phyloP scores from a whole-genome alignment of 2,113 vertebrate genomes.

The Chlamydotis undulata region DNA sequence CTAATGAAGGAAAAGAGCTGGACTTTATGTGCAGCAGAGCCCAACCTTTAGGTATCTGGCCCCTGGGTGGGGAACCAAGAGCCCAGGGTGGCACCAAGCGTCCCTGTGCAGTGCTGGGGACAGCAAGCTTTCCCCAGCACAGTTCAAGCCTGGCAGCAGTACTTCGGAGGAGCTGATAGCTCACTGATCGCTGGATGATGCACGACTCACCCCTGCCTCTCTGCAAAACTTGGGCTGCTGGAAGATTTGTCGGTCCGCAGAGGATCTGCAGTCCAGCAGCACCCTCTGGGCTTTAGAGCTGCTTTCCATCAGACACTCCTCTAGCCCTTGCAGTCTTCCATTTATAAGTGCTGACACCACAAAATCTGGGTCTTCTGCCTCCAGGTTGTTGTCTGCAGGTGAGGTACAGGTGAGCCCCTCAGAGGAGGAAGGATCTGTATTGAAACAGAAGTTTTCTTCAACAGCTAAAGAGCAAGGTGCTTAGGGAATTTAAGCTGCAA shows the following conservation, averaged over 20 bases:
- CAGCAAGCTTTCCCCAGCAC: neutral
- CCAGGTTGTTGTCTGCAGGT: neutral
- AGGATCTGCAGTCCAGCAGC: neutral
- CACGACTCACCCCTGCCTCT: neutral
- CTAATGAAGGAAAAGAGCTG: neutral
- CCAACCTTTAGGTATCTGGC: neutral
- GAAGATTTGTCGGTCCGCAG: neutral
- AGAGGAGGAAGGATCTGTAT: neutral
- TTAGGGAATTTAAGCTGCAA: neutral
- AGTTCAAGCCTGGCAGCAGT: neutral
- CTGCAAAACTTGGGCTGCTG: neutral
- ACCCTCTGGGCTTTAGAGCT: neutral
- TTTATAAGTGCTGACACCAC: neutral
- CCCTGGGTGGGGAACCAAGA: neutral
- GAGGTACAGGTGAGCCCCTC: neutral
- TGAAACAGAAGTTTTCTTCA: neutral
- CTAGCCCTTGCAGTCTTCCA: neutral
- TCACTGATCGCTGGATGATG: neutral
- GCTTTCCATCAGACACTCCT: neutral
- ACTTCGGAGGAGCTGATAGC: neutral
- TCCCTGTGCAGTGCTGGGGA: neutral
- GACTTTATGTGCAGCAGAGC: neutral
- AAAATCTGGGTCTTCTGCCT: neutral
- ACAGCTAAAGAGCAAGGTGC: neutral
- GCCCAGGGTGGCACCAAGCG: neutral